Conservation (phyloP, 2,888 invertebrate species). For the Galerucella pusilla region DNA sequence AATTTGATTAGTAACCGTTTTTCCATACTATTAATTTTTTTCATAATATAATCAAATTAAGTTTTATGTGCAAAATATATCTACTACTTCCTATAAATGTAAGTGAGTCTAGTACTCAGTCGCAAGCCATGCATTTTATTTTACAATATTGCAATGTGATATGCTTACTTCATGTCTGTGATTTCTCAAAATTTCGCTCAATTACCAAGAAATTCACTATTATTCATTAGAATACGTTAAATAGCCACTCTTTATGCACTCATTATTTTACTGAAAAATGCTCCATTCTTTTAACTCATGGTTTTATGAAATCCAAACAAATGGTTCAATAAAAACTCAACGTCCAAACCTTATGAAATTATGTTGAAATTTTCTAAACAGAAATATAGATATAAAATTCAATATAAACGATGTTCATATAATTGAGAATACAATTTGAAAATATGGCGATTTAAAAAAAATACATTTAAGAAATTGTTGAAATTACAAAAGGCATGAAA, state of each 20-base stretch:
- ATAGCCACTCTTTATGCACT: not conserved
- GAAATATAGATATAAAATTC: too few relatives aligned
- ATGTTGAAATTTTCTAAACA: too few relatives aligned
- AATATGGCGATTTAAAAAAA: too few relatives aligned
- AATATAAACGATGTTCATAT: too few relatives aligned
- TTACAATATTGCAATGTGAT: constrained; percentile 14
- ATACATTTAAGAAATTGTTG: too few relatives aligned
- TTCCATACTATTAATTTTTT: not conserved
- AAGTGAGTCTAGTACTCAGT: not conserved
- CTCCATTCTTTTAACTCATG: too few relatives aligned
- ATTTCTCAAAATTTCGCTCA: constrained; percentile 11
- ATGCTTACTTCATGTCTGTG: constrained; percentile 15
- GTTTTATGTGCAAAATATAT: not conserved
- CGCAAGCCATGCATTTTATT: constrained; percentile 16
- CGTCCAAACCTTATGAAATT: too few relatives aligned
- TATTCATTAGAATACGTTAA: constrained; percentile 4
- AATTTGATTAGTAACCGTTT: not conserved
- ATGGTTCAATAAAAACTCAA: too few relatives aligned
- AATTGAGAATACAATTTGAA: too few relatives aligned
- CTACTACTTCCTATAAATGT: constrained; percentile 4
- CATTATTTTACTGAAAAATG: not conserved
- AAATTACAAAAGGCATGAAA: too few relatives aligned
- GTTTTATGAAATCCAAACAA: too few relatives aligned
- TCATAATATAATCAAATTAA: not conserved
- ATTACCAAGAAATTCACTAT: constrained; percentile 6